phyloP scores from a whole-genome alignment of 2,797 vertebrate genomes.

The Psittacula derbiana region DNA sequence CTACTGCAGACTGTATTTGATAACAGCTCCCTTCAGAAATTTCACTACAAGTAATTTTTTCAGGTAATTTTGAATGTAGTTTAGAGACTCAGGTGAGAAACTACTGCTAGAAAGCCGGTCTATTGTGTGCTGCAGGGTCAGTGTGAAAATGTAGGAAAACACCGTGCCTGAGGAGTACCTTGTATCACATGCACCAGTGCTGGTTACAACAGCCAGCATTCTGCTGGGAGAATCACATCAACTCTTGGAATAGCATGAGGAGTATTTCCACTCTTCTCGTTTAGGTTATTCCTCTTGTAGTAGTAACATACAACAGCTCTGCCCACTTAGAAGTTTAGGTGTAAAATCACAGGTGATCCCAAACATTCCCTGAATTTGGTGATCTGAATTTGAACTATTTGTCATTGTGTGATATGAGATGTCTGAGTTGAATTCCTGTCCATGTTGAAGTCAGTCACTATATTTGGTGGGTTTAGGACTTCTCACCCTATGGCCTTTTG shows the following conservation, averaged over 20 bases:
- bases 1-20: background rate
- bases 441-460: background rate
- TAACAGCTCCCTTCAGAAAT: background rate
- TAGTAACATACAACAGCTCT: background rate
- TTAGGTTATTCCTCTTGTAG: background rate
- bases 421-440: background rate
- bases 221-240: background rate
- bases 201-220: background rate
- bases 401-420: background rate
- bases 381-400: background rate
- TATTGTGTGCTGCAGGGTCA: background rate
- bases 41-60: background rate
- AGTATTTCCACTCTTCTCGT: accelerated
- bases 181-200: accelerated
- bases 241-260: background rate
- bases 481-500: background rate
- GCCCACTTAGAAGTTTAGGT: background rate
- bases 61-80: background rate
- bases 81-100: background rate
- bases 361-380: background rate
- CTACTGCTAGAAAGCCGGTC: background rate
- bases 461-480: background rate
- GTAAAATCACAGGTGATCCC: no score
- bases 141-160: background rate
- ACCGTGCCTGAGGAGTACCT: background rate